phyloP scores from a whole-genome alignment of 2,797 vertebrate species.

The Crax fasciolata region DNA sequence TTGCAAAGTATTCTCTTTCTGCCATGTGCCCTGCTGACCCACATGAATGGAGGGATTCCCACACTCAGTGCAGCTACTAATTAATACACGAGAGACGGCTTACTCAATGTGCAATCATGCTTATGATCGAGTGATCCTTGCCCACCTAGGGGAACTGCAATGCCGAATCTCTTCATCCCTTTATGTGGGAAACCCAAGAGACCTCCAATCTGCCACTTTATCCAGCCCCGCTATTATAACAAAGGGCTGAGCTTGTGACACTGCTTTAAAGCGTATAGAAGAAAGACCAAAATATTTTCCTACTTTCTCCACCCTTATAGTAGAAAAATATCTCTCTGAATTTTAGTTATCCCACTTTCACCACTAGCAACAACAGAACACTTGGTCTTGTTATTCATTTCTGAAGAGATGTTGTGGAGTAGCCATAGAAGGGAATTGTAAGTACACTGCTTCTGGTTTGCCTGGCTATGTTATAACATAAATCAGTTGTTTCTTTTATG shows the following conservation, averaged over 20 bases:
- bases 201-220: not conserved
- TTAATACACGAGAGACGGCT: not conserved
- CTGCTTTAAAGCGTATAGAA: not conserved
- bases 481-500: conserved; percentile 67
- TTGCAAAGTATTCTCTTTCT: not conserved
- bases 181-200: not conserved
- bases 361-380: not conserved
- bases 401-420: conserved; percentile 49
- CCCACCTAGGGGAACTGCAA: not conserved
- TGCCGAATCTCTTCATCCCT: not conserved
- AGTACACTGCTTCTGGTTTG: conserved; percentile 39
- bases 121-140: fast-evolving
- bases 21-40: not conserved
- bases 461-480: conserved; percentile 16
- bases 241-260: not conserved
- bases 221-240: not conserved
- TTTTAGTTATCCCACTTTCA: not conserved
- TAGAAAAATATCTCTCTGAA: not conserved
- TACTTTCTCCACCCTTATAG: not conserved
- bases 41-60: not conserved
- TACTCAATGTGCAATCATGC: not conserved
- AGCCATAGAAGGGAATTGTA: conserved; percentile 56
- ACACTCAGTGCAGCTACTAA: not conserved
- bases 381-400: conserved; percentile 10
- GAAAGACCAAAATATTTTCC: not conserved